phyloP scores from a whole-genome alignment of 1,140 invertebrate species.

The Dinoponera quadriceps region DNA sequence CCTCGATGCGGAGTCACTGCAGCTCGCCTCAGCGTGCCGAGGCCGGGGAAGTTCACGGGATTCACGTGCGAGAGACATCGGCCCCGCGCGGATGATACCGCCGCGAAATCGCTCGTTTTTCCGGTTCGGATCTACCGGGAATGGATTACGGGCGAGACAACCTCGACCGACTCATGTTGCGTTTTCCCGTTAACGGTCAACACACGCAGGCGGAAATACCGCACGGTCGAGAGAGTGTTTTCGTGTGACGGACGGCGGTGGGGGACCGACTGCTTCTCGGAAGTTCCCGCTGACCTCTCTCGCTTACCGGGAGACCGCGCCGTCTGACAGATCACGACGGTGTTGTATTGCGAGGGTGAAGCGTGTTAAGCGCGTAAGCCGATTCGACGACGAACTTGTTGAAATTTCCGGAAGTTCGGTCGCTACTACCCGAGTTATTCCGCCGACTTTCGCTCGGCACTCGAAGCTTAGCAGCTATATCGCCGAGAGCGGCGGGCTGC shows the following conservation, averaged over 20 bases:
- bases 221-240: background rate
- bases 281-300: background rate
- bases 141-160: background rate
- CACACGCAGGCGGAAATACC: background rate
- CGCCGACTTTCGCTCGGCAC: background rate
- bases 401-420: conserved; percentile 44
- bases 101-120: background rate
- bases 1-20: background rate
- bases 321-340: background rate
- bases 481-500: conserved; percentile 33
- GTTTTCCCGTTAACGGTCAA: background rate
- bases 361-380: background rate
- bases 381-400: background rate
- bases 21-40: background rate
- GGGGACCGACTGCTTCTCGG: background rate
- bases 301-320: background rate
- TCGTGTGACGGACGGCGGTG: conserved; percentile 11
- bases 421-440: conserved; percentile 16
- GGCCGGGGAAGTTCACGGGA: background rate
- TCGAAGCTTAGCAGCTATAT: background rate
- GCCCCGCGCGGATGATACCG: conserved; percentile 7
- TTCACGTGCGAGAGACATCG: conserved; percentile 8
- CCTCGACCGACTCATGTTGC: background rate
- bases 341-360: conserved; percentile 7
- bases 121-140: background rate